Conservation (phyloP, 1,140 invertebrate species). For the Leptopilina boulardi region DNA sequence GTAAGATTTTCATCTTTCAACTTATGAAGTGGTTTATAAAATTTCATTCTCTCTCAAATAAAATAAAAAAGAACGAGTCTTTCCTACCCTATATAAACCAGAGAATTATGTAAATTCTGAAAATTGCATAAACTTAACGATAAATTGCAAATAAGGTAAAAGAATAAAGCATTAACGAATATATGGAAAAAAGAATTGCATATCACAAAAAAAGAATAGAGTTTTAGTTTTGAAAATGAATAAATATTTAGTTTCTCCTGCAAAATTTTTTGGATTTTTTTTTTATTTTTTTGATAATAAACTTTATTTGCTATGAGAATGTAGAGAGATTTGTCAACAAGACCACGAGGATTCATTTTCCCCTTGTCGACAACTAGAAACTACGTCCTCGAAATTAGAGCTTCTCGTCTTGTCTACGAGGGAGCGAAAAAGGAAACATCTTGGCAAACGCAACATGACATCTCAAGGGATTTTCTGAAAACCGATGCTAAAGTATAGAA, state of each 20-base stretch:
- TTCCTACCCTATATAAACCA: too few relatives aligned
- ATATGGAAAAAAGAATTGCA: too few relatives aligned
- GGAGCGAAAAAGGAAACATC: not conserved
- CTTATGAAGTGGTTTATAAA: not conserved
- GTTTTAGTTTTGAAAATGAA: too few relatives aligned
- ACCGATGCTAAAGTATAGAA: not conserved
- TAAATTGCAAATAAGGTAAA: too few relatives aligned
- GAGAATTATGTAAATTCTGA: not conserved
- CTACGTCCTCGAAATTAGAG: not conserved
- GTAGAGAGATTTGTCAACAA: not conserved
- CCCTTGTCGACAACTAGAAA: not conserved
- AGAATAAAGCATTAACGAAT: too few relatives aligned
- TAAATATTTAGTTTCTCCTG: too few relatives aligned
- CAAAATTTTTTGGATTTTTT: not conserved
- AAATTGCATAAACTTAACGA: too few relatives aligned
- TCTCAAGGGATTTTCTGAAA: not conserved
- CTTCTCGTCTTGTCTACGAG: not conserved
- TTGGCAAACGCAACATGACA: not conserved
- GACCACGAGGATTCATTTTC: not conserved
- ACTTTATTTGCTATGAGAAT: not conserved
- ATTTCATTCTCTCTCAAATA: not conserved
- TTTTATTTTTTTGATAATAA: not conserved
- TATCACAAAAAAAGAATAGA: too few relatives aligned
- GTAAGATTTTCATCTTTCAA: slow-evolving; percentile 11
- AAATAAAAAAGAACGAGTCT: too few relatives aligned